Percentiles rank a stretch among this genome's conserved stretches.
These are phyloP conservation scores for Meda fulgida DNA, from an alignment of 2,797 vertebrate genomes.

Conservation along the genomic window DNA sequence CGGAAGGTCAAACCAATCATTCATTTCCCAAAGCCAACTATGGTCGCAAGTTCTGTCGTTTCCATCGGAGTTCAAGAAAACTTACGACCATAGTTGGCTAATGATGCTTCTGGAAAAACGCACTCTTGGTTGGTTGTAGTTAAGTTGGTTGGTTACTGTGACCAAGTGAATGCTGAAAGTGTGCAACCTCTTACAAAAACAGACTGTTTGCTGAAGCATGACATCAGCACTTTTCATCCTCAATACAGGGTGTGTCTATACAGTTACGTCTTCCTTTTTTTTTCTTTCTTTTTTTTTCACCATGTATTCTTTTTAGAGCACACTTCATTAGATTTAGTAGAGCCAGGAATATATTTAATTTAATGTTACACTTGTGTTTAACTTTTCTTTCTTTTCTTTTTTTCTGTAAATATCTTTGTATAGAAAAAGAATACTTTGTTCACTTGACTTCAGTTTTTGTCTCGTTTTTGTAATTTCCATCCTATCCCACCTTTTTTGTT, in stretches of 20 bases:
- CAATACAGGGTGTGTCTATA: constrained; percentile 17
- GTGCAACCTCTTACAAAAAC: background rate
- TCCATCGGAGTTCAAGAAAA: background rate
- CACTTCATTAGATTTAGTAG: background rate
- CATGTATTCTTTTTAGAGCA: constrained; percentile 7
- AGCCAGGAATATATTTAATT: constrained; percentile 21
- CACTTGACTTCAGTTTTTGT: constrained; percentile 43
- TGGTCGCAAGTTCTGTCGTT: background rate
- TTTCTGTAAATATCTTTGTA: constrained; percentile 59
- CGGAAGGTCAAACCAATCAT: constrained; percentile 3
- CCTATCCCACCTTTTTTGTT: constrained; percentile 44
- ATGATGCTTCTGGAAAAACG: background rate
- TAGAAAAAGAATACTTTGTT: constrained; percentile 13
- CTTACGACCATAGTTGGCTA: background rate
- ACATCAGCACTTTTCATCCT: background rate
- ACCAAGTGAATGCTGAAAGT: background rate
- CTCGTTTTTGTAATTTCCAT: constrained; percentile 15
- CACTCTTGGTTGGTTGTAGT: background rate
- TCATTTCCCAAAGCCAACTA: background rate
- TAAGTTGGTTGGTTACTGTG: background rate
- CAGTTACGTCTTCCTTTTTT: background rate
- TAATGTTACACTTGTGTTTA: constrained; percentile 17
- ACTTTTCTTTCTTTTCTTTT: background rate
- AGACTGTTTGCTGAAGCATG: background rate
- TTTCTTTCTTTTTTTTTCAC: background rate